A percentile compares a stretch with the other conserved stretches of the same genome.
Conservation (phyloP, 1,140 invertebrate genomes). For the Lucilia cuprina region DNA sequence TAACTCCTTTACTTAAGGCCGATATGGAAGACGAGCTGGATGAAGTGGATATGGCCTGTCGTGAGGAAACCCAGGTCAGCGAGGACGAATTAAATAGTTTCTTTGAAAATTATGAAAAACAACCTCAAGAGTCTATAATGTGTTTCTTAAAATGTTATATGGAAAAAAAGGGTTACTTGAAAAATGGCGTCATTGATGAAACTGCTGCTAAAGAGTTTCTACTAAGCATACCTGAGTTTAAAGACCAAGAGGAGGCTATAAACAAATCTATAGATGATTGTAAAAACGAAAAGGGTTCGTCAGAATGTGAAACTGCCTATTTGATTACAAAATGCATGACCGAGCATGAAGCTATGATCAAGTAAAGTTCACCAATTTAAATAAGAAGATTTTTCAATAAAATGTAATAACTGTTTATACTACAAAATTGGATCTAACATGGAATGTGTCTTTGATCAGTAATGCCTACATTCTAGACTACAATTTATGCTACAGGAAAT, state of each 20-base stretch:
- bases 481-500: no score
- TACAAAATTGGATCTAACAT: no score
- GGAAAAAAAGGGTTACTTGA: conserved; percentile 51
- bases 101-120: conserved; percentile 46
- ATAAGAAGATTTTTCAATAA: no score
- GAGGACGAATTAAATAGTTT: conserved; percentile 51
- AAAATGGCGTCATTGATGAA: conserved; percentile 50
- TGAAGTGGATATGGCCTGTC: conserved; percentile 36
- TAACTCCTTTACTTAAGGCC: background rate
- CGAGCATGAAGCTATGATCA: no score
- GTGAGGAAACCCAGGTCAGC: conserved; percentile 46
- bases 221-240: conserved; percentile 47
- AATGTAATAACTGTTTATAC: no score
- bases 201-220: conserved; percentile 44
- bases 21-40: background rate
- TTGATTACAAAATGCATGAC: conserved; percentile 44
- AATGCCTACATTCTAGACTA: no score
- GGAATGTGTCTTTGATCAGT: no score
- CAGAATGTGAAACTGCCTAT: conserved; percentile 56
- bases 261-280: conserved; percentile 48
- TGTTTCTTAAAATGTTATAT: conserved; percentile 55
- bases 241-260: conserved; percentile 48
- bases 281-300: conserved; percentile 49
- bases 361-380: no score
- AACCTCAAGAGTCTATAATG: conserved; percentile 47